These are phyloP conservation scores for Morpho helenor DNA, from an alignment of 2,888 invertebrate species.

Conservation along the genomic window DNA sequence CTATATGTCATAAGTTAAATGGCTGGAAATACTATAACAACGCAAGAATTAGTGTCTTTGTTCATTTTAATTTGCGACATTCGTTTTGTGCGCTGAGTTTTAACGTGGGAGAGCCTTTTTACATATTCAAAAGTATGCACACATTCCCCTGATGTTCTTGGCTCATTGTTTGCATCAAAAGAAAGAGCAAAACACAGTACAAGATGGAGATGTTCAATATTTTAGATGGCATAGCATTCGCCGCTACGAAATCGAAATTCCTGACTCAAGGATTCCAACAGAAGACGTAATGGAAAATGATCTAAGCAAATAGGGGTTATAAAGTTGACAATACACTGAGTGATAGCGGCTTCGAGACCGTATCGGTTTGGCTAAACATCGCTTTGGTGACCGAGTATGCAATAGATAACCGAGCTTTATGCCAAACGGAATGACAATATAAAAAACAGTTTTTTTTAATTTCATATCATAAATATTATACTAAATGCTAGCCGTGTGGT, in stretches of 20 bases:
- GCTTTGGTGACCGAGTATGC: slow-evolving; percentile 72
- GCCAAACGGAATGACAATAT: slow-evolving; percentile 45
- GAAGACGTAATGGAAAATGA: slow-evolving; percentile 37
- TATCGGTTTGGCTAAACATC: slow-evolving; percentile 62
- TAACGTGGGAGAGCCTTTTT: slow-evolving; percentile 24
- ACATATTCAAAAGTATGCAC: slow-evolving; percentile 69
- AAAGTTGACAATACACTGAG: slow-evolving; percentile 16
- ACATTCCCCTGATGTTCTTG: slow-evolving; percentile 72
- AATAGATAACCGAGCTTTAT: slow-evolving; percentile 74
- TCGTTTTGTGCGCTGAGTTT: slow-evolving; percentile 3
- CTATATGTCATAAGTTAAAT: too few species aligned
- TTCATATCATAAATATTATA: too few species aligned
- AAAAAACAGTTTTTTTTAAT: too few species aligned
- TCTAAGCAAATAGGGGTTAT: slow-evolving; percentile 43
- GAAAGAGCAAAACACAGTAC: slow-evolving; percentile 72
- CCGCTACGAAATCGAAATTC: slow-evolving; percentile 74
- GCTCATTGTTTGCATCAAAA: slow-evolving; percentile 73
- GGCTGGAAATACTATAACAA: too few species aligned
- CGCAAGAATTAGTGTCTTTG: slow-evolving; percentile 44
- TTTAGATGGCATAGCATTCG: slow-evolving; percentile 78
- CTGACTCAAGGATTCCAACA: slow-evolving; percentile 56
- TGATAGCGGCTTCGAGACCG: slow-evolving; percentile 37
- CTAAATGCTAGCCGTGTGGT: too few species aligned
- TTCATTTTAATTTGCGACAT: slow-evolving; percentile 28
- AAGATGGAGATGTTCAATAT: slow-evolving; percentile 79